Evolutionary conservation across 92 coral and sea anemone species (phyloP), one percentile per base, ranked within the genome.

Genomic region (Actinernus sp.): DNA sequence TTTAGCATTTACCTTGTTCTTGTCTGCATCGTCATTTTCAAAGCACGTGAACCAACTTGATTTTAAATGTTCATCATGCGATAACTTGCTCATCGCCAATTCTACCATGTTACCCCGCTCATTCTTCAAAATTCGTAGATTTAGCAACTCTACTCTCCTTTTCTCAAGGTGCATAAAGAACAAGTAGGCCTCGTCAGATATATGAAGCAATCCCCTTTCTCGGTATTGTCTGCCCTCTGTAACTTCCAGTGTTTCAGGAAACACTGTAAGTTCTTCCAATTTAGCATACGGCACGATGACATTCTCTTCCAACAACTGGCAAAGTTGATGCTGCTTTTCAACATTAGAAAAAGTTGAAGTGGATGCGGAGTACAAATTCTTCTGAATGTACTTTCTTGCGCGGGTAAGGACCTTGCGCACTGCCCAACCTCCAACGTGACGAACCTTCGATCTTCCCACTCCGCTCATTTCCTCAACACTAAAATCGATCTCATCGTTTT

Each of bases 361-460:
- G 49, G 19, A 28, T 31, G 26, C 32, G 11, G 74, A 40, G 25
- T 29, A 56, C 22, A 80, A 31, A 40, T 80, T 61, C 26, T 27
- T 37, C 20, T 31, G 65, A 2, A 79, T 37, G 31, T 58, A 79
- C 14, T 44, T 49, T 21, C 86, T 37, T 18, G 36, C 50, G 21
- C 55, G 19, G 7, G 34, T 5, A 1, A 79, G 48, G 2, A 69
- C 68, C 43, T 79, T 79, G 31, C 62, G 38, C 20, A 79, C 71
- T 17, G 71, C n/a, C n/a, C n/a, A n/a, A n/a, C n/a, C n/a, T n/a
- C n/a, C n/a, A n/a, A n/a, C n/a, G n/a, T n/a, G n/a, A 33, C 80
- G 55, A 11, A 79, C 65, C 27, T 79, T 79, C 14, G 67, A 43
- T 26, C 40, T 54, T 5, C 79, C 86, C 13, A 36, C 79, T 31